These are phyloP conservation scores for Thalassophryne amazonica DNA, from an alignment of 2,797 vertebrate genomes.

Conservation along the genomic window DNA sequence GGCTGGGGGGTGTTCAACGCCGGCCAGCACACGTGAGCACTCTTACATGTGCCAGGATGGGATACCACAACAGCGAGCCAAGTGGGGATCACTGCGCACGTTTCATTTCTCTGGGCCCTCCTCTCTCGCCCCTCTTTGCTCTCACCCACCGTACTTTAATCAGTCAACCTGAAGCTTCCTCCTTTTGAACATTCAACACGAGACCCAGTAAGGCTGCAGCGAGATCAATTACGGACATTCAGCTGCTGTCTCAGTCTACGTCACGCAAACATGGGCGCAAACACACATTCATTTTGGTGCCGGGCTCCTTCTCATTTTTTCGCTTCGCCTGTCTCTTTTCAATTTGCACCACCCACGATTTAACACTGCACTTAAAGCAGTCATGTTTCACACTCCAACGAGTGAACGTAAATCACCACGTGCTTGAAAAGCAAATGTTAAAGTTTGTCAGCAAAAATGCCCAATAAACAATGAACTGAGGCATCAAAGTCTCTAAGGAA, in stretches of 20 bases:
- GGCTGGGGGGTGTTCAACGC: constrained; percentile 43
- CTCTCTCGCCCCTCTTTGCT: too few relatives aligned
- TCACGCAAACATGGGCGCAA: constrained; percentile 58
- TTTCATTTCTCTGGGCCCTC: constrained; percentile 55
- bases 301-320: constrained; percentile 31
- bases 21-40: constrained; percentile 52
- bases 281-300: constrained; percentile 56
- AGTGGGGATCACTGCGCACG: constrained; percentile 50
- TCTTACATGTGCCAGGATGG: constrained; percentile 56
- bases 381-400: too few relatives aligned
- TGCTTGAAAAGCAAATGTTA: too few relatives aligned
- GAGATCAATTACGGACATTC: constrained; percentile 76
- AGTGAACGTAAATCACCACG: too few relatives aligned
- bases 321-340: constrained; percentile 24
- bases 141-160: constrained; percentile 71
- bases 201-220: constrained; percentile 52
- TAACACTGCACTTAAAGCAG: too few relatives aligned
- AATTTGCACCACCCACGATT: constrained; percentile 20
- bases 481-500: too few relatives aligned
- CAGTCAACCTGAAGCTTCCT: constrained; percentile 72
- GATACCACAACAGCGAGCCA: constrained; percentile 45
- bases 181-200: constrained; percentile 75
- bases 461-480: too few relatives aligned
- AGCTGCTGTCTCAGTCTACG: constrained; percentile 44
- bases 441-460: too few relatives aligned